These are phyloP conservation scores for Chloebia gouldiae DNA, from an alignment of 2,113 vertebrate genomes.

Conservation along the genomic window DNA sequence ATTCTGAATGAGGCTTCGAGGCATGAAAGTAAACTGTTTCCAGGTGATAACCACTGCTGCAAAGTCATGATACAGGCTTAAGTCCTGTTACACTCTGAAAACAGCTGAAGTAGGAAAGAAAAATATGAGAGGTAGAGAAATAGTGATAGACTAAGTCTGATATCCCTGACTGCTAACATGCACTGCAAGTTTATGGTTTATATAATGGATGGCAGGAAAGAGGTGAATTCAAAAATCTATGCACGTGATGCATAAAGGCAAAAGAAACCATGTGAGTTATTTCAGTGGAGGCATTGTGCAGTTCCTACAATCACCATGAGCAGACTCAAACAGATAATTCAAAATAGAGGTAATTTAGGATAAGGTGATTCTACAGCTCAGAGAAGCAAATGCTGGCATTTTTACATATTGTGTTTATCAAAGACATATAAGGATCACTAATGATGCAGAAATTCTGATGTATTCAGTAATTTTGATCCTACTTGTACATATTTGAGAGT, in stretches of 20 bases:
- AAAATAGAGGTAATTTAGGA: background rate
- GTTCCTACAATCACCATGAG: background rate
- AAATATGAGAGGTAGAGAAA: background rate
- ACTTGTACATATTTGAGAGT: background rate
- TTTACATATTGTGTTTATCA: background rate
- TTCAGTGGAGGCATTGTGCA: background rate
- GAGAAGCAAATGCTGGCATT: accelerated
- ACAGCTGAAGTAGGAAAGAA: background rate
- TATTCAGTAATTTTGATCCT: background rate
- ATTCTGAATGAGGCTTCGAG: background rate
- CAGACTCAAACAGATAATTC: background rate
- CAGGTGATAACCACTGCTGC: background rate
- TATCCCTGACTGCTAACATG: background rate
- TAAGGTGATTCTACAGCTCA: background rate
- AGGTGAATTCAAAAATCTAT: background rate
- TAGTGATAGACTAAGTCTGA: background rate
- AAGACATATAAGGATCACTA: background rate
- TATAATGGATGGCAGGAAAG: background rate
- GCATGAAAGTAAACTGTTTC: background rate
- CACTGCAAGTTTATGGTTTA: background rate
- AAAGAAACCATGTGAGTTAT: background rate
- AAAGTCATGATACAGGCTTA: background rate
- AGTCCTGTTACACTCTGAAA: background rate
- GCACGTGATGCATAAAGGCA: background rate
- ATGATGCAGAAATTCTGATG: background rate